Evolutionary conservation across 2,113 vertebrate genomes (phyloP).

Genomic region (Gavia stellata): DNA sequence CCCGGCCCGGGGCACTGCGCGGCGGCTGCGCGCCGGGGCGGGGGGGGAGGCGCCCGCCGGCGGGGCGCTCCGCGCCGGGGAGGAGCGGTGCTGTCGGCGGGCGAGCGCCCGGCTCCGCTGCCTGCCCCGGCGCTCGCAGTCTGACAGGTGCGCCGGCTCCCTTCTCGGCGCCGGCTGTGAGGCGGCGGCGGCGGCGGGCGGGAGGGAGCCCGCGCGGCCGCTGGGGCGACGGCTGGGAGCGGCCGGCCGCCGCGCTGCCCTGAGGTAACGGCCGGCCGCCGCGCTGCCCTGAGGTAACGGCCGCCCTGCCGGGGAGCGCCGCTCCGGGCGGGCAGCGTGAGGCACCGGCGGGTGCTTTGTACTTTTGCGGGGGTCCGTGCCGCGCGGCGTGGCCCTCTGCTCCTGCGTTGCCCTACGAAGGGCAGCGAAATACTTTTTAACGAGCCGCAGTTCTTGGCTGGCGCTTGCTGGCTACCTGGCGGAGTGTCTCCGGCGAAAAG

Average conservation of each 20-base stretch:
- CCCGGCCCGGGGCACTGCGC: neutral
- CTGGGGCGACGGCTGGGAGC: neutral
- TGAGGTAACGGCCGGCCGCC: neutral
- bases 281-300: neutral
- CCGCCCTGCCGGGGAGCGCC: neutral
- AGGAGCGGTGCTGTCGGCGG: constrained; percentile 1
- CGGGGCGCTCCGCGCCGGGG: neutral
- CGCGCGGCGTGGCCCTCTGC: neutral
- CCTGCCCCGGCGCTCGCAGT: constrained; percentile 37
- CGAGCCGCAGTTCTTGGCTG: neutral
- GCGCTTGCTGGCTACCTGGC: constrained; percentile 1
- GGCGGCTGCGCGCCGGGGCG: neutral
- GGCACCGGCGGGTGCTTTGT: neutral
- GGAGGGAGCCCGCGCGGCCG: neutral
- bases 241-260: neutral
- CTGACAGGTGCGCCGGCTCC: constrained; percentile 47
- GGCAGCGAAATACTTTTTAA: constrained; percentile 23
- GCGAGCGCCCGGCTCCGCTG: neutral
- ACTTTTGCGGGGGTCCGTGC: neutral
- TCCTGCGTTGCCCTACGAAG: neutral
- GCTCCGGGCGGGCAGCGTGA: neutral
- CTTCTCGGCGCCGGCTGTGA: neutral
- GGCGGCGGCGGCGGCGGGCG: neutral
- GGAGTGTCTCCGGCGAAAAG: neutral
- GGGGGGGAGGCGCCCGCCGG: neutral